Percentiles rank a stretch among this genome's conserved stretches.
Evolutionary conservation across 1,140 invertebrate genomes (phyloP).

Genomic region (Brachionus manjavacas): DNA sequence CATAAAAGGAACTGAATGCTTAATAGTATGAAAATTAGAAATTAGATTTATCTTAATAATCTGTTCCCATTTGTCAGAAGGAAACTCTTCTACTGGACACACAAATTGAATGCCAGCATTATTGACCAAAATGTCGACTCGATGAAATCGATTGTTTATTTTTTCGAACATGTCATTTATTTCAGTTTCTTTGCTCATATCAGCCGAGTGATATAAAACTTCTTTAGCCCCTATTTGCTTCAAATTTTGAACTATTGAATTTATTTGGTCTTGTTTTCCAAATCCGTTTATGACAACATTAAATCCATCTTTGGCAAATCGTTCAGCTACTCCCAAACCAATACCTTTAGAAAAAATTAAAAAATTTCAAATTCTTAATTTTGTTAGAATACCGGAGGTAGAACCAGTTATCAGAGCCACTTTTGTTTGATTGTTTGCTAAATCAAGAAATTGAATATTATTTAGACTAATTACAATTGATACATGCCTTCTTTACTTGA

Average conservation of each 20-base stretch:
- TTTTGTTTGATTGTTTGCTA: not conserved
- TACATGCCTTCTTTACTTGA: not conserved
- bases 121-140: slow-evolving; percentile 51
- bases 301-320: slow-evolving; percentile 49
- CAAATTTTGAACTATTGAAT: not conserved
- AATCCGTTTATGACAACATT: slow-evolving; percentile 52
- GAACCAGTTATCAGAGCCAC: slow-evolving; percentile 23
- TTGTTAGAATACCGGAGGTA: not conserved
- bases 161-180: slow-evolving; percentile 42
- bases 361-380: no score
- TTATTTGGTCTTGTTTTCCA: slow-evolving; percentile 44
- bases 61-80: slow-evolving; percentile 51
- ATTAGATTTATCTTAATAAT: slow-evolving; percentile 51
- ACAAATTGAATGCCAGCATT: slow-evolving; percentile 54
- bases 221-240: slow-evolving; percentile 42
- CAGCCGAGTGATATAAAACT: slow-evolving; percentile 30
- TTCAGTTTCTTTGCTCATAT: slow-evolving; percentile 39
- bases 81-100: slow-evolving; percentile 49
- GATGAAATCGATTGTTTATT: slow-evolving; percentile 44
- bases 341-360: slow-evolving; percentile 47
- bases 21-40: slow-evolving; percentile 50
- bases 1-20: slow-evolving; percentile 51
- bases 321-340: slow-evolving; percentile 51
- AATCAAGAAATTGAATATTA: not conserved
- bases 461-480: not conserved